Base-by-base conservation (phyloP, 2,888 invertebrate species). In the Bhutanitis thaidina region DNA sequence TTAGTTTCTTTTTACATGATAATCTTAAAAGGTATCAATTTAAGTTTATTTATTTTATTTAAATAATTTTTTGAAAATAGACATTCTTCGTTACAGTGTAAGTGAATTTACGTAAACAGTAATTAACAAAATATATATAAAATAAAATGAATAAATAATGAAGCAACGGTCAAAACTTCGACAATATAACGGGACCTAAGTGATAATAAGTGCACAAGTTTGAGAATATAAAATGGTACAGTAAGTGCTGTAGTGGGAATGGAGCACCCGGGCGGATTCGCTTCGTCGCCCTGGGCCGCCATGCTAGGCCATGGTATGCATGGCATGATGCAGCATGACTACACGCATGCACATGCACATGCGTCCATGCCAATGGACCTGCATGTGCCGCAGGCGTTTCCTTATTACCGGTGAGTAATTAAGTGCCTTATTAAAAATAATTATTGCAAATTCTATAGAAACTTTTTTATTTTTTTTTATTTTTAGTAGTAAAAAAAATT, bases 341-440 rank as follows among this genome's bases (percentile, higher is more conserved):
- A 92, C 77, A 77, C 90, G 35, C 90, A 90, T 67, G 91, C 91
- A 54, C 91, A 92, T 74, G 92, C 91, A 62, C 92, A 91, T 63
- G 86, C 85, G 14, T 87, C 91, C 65, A 93, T 95, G 93, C 96
- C 96, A 46, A 96, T 97, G 96, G 97, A 97, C 81, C 92, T 97
- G 66, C 97, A 97, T 86, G 96, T 97, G 80, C 95, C 96, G 44
- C 97, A 96, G 80, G 96, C 95, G 66, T 96, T 96, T 82, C 95
- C 96, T 53, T 97, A 96, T 87, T 97, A 97, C 90, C 94, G 96
- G 96, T 96, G 74, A 90, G 93, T 88, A 9, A 9, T 1, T 35
- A 8, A 7, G 7, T 27, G 1, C 29, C 3, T 43, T n/a, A 38
- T 36, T 48, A 38, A 39, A 38, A 46, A 13, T 43, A 43, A 32